These are phyloP conservation scores for Rhinogobius similis DNA, from an alignment of 2,113 vertebrate genomes.

Conservation along the genomic window DNA sequence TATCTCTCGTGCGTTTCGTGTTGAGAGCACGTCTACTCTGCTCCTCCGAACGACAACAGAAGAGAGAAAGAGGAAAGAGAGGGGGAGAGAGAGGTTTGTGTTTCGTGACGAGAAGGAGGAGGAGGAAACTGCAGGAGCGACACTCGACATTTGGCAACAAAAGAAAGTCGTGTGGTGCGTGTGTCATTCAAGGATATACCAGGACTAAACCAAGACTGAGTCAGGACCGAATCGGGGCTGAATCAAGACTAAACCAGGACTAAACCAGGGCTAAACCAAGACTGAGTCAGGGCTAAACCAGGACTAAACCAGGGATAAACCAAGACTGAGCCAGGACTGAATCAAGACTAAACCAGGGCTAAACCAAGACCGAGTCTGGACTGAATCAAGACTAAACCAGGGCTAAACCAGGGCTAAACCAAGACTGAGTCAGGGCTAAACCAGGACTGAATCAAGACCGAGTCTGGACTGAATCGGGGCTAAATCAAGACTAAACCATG, in stretches of 20 bases:
- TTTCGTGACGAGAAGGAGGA: background rate
- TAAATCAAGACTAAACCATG: background rate
- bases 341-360: background rate
- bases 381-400: background rate
- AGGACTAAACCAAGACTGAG: background rate
- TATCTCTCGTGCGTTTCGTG: background rate
- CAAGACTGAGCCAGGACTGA: background rate
- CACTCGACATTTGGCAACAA: slow-evolving; percentile 3
- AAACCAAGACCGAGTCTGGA: background rate
- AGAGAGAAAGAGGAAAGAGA: background rate
- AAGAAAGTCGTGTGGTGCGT: background rate
- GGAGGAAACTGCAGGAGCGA: background rate
- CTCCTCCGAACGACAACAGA: background rate
- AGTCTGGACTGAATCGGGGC: background rate
- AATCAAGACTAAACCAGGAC: background rate
- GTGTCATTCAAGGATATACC: background rate
- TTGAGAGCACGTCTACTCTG: background rate
- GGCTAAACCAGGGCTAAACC: background rate
- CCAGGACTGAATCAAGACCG: background rate
- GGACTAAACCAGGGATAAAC: background rate
- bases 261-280: background rate
- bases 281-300: background rate
- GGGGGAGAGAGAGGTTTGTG: background rate
- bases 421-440: background rate
- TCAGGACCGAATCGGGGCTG: background rate